Percentiles rank a stretch among this genome's conserved stretches.
phyloP scores from a whole-genome alignment of 2,797 vertebrate species.

The Periophthalmus magnuspinnatus region DNA sequence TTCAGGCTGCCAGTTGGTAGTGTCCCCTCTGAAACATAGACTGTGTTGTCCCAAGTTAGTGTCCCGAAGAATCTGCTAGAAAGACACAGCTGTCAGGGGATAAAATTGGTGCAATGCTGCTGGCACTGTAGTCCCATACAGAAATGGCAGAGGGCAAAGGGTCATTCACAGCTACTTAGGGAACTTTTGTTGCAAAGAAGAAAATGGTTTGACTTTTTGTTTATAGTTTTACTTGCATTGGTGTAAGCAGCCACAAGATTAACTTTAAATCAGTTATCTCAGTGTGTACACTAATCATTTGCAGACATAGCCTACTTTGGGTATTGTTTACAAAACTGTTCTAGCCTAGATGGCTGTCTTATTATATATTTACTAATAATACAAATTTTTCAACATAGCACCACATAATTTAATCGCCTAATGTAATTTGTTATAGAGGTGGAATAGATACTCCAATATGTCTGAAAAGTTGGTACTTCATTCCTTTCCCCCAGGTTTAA shows the following conservation, averaged over 20 bases:
- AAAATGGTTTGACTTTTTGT: conserved; percentile 8
- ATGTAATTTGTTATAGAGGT: background rate
- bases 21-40: conserved; percentile 67
- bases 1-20: conserved; percentile 63
- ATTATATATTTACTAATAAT: background rate
- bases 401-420: background rate
- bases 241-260: background rate
- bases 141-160: conserved; percentile 77
- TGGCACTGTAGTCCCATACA: conserved; percentile 56
- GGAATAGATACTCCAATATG: background rate
- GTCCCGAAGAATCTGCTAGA: conserved; percentile 79
- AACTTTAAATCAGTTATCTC: background rate
- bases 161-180: conserved; percentile 61
- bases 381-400: background rate
- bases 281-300: conserved; percentile 7
- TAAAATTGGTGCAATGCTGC: conserved; percentile 79
- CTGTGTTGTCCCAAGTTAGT: conserved; percentile 80
- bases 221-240: background rate
- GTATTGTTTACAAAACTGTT: conserved; percentile 50
- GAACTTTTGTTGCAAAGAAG: conserved; percentile 33
- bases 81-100: conserved; percentile 82
- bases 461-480: background rate
- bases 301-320: conserved; percentile 8
- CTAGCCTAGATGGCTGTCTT: conserved; percentile 18
- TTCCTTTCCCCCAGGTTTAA: background rate